Evolutionary conservation across 2,888 invertebrate genomes (phyloP).

Genomic region (Chloromyia formosa): DNA sequence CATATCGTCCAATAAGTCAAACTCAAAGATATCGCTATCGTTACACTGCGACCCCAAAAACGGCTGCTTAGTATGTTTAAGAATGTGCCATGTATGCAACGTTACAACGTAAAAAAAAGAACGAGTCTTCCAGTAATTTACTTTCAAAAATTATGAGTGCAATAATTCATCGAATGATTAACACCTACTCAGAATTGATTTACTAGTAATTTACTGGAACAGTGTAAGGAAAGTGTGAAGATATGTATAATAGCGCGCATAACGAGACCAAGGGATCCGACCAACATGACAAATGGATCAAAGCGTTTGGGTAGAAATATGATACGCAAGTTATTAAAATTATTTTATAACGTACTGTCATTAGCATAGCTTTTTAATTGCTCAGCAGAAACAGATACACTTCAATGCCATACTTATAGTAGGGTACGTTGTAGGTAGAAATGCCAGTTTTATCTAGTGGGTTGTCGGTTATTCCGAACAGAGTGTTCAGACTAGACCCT

Average conservation of each 20-base stretch:
- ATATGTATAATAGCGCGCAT: not conserved
- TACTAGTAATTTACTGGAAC: not conserved
- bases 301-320: too few species aligned
- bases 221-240: not conserved
- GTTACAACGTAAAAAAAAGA: constrained; percentile 12
- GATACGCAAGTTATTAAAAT: too few species aligned
- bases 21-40: not conserved
- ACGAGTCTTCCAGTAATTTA: constrained; percentile 17
- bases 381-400: too few species aligned
- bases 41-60: not conserved
- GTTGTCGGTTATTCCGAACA: too few species aligned
- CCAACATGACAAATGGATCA: too few species aligned
- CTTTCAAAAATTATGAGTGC: constrained; percentile 34
- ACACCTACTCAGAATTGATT: constrained; percentile 27
- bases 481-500: too few species aligned
- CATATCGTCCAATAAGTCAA: constrained; percentile 1
- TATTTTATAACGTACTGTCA: too few species aligned
- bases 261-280: too few species aligned
- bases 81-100: not conserved
- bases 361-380: too few species aligned
- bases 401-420: too few species aligned
- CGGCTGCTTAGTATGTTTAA: not conserved
- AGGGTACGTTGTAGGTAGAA: too few species aligned
- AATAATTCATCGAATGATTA: constrained; percentile 38
- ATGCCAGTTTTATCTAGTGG: too few species aligned